A percentile compares a stretch with the other conserved stretches of the same genome.
These are phyloP conservation scores for Noctua pronuba DNA, from an alignment of 2,888 invertebrate species.

Conservation along the genomic window DNA sequence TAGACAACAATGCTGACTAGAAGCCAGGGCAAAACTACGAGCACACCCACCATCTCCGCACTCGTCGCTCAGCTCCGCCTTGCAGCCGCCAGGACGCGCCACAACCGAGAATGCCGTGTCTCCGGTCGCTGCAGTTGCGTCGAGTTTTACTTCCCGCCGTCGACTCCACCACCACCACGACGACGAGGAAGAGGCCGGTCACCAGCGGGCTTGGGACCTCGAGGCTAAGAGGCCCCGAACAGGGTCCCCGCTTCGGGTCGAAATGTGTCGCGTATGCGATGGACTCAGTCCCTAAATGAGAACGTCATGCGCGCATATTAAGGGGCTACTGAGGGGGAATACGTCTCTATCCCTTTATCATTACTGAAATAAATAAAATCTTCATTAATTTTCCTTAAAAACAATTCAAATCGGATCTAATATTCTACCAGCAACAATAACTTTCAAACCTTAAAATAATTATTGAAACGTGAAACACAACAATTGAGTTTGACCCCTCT, in stretches of 20 bases:
- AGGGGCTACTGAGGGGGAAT: not conserved
- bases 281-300: not conserved
- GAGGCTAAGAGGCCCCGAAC: not conserved
- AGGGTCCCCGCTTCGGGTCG: not conserved
- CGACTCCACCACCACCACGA: no score
- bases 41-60: no score
- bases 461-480: slow-evolving; percentile 39
- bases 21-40: no score
- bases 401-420: not conserved
- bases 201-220: not conserved
- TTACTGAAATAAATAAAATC: not conserved
- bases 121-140: no score
- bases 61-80: no score
- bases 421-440: slow-evolving; percentile 2
- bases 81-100: no score
- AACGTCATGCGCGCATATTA: not conserved
- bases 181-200: no score
- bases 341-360: not conserved
- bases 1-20: no score
- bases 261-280: not conserved
- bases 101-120: no score
- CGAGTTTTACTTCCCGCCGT: no score
- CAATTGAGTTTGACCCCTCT: slow-evolving; percentile 37
- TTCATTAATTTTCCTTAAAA: not conserved
- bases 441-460: slow-evolving; percentile 22